Conservation (phyloP, 30 jellyfish, hydroid and myxozoan genomes). For the Haliclystus octoradiatus region DNA sequence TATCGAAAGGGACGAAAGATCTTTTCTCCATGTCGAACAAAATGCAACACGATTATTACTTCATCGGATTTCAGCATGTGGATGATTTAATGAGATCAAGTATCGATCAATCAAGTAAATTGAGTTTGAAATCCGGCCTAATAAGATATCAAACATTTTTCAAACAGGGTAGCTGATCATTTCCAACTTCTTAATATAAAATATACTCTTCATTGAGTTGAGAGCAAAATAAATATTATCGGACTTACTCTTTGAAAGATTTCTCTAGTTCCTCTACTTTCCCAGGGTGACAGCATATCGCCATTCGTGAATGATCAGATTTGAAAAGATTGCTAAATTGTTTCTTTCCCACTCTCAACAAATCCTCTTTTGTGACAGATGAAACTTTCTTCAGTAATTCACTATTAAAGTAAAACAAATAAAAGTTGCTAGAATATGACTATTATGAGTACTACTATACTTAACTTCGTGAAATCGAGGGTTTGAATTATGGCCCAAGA, state of each 20-base stretch:
- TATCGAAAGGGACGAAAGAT: too few relatives aligned
- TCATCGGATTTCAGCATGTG: too few relatives aligned
- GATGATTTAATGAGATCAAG: too few relatives aligned
- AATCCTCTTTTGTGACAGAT: conserved; percentile 49
- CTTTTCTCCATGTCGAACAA: too few relatives aligned
- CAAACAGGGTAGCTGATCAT: not conserved
- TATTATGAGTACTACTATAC: too few relatives aligned
- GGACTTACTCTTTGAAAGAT: conserved; percentile 52
- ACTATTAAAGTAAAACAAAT: conserved; percentile 8
- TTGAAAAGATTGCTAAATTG: conserved; percentile 49
- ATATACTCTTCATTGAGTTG: not conserved
- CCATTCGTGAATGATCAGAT: conserved; percentile 30
- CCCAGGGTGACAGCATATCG: conserved; percentile 86
- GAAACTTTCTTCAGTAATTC: conserved; percentile 50
- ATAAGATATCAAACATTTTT: not conserved
- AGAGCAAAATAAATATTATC: too few relatives aligned
- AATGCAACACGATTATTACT: too few relatives aligned
- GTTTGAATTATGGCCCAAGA: not conserved
- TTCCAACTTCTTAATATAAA: not conserved
- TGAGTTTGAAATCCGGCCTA: not conserved
- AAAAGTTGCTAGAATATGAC: not conserved
- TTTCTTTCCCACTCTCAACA: conserved; percentile 45
- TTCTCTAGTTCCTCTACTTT: conserved; percentile 53
- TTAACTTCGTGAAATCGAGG: not conserved
- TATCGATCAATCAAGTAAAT: not conserved